A percentile compares a stretch with the other conserved stretches of the same genome.
Conservation (phyloP, 2,797 vertebrate species). For the Falco naumanni region DNA sequence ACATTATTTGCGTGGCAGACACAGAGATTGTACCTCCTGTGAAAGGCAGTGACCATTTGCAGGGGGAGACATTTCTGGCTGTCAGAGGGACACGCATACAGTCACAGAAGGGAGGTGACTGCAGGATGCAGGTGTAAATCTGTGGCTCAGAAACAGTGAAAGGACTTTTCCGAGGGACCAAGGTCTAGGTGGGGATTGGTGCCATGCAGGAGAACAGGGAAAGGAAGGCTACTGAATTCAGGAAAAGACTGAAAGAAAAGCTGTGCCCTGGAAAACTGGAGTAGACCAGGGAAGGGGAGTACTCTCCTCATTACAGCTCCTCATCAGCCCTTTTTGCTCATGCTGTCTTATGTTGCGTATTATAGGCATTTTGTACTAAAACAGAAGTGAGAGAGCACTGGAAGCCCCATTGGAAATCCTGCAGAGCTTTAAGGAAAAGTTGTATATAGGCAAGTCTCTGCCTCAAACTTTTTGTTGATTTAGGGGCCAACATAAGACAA, state of each 20-base stretch:
- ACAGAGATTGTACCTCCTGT: background rate
- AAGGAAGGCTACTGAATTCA: background rate
- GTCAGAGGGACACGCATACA: accelerated
- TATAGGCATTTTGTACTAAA: background rate
- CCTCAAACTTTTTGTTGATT: background rate
- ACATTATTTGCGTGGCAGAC: background rate
- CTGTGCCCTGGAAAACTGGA: background rate
- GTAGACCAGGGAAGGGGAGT: background rate
- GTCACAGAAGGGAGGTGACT: background rate
- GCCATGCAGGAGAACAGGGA: background rate
- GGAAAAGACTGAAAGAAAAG: background rate
- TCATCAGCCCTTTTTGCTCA: background rate
- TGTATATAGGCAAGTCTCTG: background rate
- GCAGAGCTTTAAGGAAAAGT: background rate
- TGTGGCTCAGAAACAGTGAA: background rate
- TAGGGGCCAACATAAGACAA: background rate
- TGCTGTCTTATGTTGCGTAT: background rate
- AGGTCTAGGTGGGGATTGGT: background rate
- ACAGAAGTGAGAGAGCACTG: background rate
- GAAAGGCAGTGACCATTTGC: background rate
- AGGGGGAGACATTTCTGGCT: background rate
- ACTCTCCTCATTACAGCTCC: background rate
- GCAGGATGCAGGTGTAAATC: background rate
- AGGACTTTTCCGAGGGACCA: background rate
- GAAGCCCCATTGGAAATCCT: background rate